These are phyloP conservation scores for Nysson spinosus DNA, from an alignment of 2,888 invertebrate genomes.

Conservation along the genomic window DNA sequence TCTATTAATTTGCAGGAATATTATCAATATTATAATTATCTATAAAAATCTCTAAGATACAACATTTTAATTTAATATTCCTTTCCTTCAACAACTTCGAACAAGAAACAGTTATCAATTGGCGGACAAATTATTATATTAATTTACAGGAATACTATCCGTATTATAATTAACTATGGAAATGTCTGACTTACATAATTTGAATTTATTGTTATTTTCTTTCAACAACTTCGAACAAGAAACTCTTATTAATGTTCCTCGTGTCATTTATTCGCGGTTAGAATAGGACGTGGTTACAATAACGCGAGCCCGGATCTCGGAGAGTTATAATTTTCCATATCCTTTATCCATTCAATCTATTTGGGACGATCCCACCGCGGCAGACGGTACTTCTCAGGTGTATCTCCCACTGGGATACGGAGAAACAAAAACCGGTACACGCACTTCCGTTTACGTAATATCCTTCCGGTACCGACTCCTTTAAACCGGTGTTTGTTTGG, in stretches of 20 bases:
- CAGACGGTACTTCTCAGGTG: slow-evolving; percentile 64
- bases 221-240: background rate
- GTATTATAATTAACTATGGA: no score
- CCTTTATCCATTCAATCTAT: slow-evolving; percentile 64
- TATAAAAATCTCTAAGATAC: no score
- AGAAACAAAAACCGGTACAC: slow-evolving; percentile 67
- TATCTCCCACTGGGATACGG: slow-evolving; percentile 63
- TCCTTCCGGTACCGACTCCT: slow-evolving; percentile 69
- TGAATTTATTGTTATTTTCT: background rate
- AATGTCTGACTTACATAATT: no score
- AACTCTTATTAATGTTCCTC: background rate
- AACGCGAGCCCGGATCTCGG: slow-evolving; percentile 42
- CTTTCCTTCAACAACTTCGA: background rate
- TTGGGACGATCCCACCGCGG: slow-evolving; percentile 55
- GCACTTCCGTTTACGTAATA: slow-evolving; percentile 74
- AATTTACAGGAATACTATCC: no score
- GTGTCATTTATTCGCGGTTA: slow-evolving; percentile 20
- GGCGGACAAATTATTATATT: no score
- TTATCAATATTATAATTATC: no score
- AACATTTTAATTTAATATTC: background rate
- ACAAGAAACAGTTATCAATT: background rate
- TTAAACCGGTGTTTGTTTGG: background rate
- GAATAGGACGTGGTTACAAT: slow-evolving; percentile 21
- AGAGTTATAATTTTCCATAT: slow-evolving; percentile 69
- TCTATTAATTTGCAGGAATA: no score